Evolutionary conservation across 1,140 invertebrate species (phyloP).

Genomic region (Augochlora pura): DNA sequence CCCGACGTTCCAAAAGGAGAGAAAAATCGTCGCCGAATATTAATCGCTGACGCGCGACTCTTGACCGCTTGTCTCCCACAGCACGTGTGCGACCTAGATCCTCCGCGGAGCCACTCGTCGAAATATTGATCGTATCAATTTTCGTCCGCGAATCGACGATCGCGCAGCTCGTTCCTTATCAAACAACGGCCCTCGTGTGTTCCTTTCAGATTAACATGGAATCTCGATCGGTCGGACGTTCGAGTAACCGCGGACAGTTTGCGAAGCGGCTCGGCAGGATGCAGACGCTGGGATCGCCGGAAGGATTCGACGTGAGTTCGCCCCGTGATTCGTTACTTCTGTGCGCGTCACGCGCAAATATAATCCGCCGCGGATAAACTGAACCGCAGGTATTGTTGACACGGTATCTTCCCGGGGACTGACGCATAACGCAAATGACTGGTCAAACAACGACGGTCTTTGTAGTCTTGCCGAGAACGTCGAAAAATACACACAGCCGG

Average conservation of each 20-base stretch:
- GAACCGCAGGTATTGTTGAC: not conserved
- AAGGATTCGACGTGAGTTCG: conserved; percentile 45
- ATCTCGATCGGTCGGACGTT: not conserved
- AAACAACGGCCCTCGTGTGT: not conserved
- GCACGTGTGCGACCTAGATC: conserved; percentile 41
- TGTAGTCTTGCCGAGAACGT: not conserved
- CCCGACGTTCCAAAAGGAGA: not conserved
- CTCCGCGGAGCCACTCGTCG: not conserved
- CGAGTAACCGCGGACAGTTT: not conserved
- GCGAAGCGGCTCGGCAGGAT: not conserved
- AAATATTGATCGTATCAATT: conserved; percentile 20
- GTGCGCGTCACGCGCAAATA: not conserved
- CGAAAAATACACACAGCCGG: conserved; percentile 17
- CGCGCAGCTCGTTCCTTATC: not conserved
- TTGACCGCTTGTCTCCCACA: not conserved
- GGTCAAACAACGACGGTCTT: conserved; percentile 10
- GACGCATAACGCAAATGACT: conserved; percentile 33
- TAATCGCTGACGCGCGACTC: conserved; percentile 33
- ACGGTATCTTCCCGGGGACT: no score
- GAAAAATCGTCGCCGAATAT: conserved; percentile 9
- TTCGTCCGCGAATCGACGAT: not conserved
- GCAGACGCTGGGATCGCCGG: not conserved
- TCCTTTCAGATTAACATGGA: conserved; percentile 37
- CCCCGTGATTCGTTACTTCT: rapidly evolving
- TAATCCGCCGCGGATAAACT: not conserved